Evolutionary conservation across 2,113 vertebrate species (phyloP).

Genomic region (Myxocyprinus asiaticus): DNA sequence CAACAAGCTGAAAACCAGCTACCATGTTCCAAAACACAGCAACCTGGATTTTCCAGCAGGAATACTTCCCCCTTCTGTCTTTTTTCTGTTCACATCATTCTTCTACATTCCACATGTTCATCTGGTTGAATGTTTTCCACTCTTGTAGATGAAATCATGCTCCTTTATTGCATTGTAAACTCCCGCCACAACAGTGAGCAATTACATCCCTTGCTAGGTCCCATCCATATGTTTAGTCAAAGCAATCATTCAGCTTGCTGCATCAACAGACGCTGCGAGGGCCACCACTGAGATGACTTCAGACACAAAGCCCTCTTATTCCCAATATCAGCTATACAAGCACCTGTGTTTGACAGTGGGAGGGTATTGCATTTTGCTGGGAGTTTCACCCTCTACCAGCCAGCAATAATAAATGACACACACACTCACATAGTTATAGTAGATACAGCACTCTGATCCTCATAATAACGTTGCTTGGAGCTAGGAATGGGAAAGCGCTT

Average conservation of each 20-base stretch:
- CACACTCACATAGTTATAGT: neutral
- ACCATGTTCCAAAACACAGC: too few relatives aligned
- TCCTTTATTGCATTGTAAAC: neutral
- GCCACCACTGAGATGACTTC: slow-evolving; percentile 42
- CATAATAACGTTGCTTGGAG: slow-evolving; percentile 30
- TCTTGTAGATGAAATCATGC: neutral
- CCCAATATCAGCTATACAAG: slow-evolving; percentile 23
- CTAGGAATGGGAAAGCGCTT: neutral
- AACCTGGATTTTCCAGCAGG: too few relatives aligned
- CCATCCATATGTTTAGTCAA: slow-evolving; percentile 44
- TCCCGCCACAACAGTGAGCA: neutral
- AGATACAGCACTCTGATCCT: neutral
- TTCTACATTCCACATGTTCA: too few relatives aligned
- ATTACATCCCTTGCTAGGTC: slow-evolving; percentile 3
- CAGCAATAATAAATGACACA: slow-evolving; percentile 29
- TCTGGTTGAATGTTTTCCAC: neutral
- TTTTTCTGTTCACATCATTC: too few relatives aligned
- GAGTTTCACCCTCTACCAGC: slow-evolving; percentile 33
- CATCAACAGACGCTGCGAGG: slow-evolving; percentile 43
- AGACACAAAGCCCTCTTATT: slow-evolving; percentile 35
- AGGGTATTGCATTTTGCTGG: neutral
- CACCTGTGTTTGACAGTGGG: slow-evolving; percentile 22
- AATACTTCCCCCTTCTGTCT: too few relatives aligned
- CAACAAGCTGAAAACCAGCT: too few relatives aligned
- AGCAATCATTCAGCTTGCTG: slow-evolving; percentile 53